Evolutionary conservation across 2,113 vertebrate species (phyloP), one percentile per base, ranked within the genome.

Genomic region (Martes martes): DNA sequence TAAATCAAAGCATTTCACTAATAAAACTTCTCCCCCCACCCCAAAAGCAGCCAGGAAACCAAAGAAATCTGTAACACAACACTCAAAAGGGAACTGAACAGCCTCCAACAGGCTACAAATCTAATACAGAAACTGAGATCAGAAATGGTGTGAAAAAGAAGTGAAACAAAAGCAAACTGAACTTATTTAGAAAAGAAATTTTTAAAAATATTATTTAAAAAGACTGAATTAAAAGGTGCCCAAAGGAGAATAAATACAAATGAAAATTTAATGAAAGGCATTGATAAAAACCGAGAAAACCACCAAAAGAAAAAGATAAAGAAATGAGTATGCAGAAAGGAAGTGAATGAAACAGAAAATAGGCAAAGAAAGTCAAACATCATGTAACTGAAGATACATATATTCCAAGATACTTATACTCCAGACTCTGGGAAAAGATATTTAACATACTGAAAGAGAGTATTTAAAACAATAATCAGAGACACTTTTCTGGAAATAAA

Each of bases 401-500:
- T 45, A 80, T 14, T 81, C 45, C 16, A 67, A 80, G 33, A 33
- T 26, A 79, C 26, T n/a, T 13, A 52, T 24, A 71, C 0, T n/a
- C 31, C 21, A 83, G 81, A 88, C 69, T 96, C 33, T 45, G 10
- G 50, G 55, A 86, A 18, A 24, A 67, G 45, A 92, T 31, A 59
- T 8, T 55, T 80, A 94, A 71, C 88, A 82, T 50, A 82, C 28
- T 74, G 28, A 47, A 76, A 76, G 24, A 45, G 18, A 74, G 50
- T 69, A 84, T 74, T 95, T 89, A 31, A 76, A 74, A 76, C 2
- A 76, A 92, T n/a, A 74, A 28, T 81, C 26, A 26, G 74, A 76
- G 57, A 36, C 81, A 90, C 86, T n/a, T 86, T 89, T 90, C 88
- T 73, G 65, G 79, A 96, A 67, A 55, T 52, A 52, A 94, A 80